Evolutionary conservation across 2,888 invertebrate genomes (phyloP), one percentile per base, ranked within the genome.

Genomic region (Lasioglossum lativentre): DNA sequence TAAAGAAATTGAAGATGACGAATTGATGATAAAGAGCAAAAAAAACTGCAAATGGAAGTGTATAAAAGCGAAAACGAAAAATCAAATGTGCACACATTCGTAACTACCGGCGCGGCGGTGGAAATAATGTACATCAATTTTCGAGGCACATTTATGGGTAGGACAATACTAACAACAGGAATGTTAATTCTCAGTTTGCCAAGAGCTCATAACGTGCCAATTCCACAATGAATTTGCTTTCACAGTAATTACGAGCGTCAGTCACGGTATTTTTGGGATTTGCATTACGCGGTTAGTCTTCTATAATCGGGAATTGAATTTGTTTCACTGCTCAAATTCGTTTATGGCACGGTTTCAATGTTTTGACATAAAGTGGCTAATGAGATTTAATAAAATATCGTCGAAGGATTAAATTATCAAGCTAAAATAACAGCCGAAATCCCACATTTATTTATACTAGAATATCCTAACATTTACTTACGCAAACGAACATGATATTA

Each of bases 171-270:
- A 56, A 77, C 45, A 74, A 59, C 45, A 45, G 38, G 34, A 34
- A 80, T 80, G 77, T 76, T 79, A 83, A 83, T 75, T 73, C 30
- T 34, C 68, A 27, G 73, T 45, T 80, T 59, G 56, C 30, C 34
- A 14, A 42, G 27, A 38, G 38, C n/a, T 42, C 34, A 12, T 52
- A 68, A 52, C 34, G 40, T 47, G 74, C 73, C 73, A 70, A 80
- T 74, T 77, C 52, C 27, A 8, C n/a, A 74, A 77, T 80, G 77
- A 80, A 80, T 63, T 80, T 74, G 70, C 68, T 77, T 30, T 74
- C 68, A 30, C 59, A 23, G 56, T 84, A 77, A 84, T 84, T 80
- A 77, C 68, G 59, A 74, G 59, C 66, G 82, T 5, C 78, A 74
- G 34, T 70, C 68, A 59, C 23, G 30, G 42, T 23, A 72, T 34